Evolutionary conservation across 2,888 invertebrate genomes (phyloP).

Genomic region (Miltochrista miniata): DNA sequence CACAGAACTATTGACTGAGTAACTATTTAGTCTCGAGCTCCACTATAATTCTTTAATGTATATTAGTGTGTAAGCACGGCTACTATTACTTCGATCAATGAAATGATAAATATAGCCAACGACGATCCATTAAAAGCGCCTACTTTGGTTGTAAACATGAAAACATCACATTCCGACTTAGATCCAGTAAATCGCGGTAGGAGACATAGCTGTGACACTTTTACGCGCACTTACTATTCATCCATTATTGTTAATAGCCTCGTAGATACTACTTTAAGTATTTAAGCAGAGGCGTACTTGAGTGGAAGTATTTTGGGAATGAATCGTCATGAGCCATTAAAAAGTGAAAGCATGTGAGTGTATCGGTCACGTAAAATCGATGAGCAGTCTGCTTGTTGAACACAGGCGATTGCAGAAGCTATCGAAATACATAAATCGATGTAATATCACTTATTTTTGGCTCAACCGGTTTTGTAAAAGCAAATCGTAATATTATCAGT

Average conservation of each 20-base stretch:
- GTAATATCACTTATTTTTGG: not conserved
- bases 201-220: constrained; percentile 60
- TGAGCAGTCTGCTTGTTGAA: constrained; percentile 6
- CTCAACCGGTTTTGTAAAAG: constrained; percentile 2
- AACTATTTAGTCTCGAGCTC: not conserved
- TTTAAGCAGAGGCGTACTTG: constrained; percentile 51
- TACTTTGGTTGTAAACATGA: constrained; percentile 43
- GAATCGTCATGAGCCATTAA: constrained; percentile 19
- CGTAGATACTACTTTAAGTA: constrained; percentile 59
- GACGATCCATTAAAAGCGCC: constrained; percentile 45
- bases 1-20: not conserved
- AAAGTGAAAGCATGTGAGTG: constrained; percentile 9
- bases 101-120: constrained; percentile 40
- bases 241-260: constrained; percentile 68
- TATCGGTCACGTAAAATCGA: constrained; percentile 12
- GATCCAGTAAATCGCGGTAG: constrained; percentile 51
- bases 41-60: constrained; percentile 9
- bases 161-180: constrained; percentile 45
- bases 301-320: constrained; percentile 43
- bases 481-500: not conserved
- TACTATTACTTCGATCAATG: constrained; percentile 37
- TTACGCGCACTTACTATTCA: constrained; percentile 56
- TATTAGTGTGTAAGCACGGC: constrained; percentile 15
- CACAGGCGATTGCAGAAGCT: constrained; percentile 3
- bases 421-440: constrained; percentile 1